Base-by-base conservation (phyloP, 2,113 vertebrate species). In the Halcyon senegalensis region DNA sequence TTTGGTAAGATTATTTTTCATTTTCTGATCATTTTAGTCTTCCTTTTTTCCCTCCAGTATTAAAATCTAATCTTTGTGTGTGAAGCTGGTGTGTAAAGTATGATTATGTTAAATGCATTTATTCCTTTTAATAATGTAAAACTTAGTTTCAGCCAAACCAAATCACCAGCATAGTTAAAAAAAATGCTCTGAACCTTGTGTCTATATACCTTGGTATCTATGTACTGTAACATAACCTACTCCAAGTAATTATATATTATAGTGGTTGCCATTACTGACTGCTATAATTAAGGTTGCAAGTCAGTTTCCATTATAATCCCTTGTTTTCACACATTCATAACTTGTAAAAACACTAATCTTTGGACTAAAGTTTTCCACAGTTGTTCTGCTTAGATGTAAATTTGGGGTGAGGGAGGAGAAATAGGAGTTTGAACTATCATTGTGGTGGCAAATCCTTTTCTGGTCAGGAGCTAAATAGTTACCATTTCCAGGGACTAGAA, bases 51-150 rank as follows among this genome's bases (percentile, higher is more conserved):
- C 85, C 76, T 94, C 76, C 72, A 90, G 85, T 94, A 84, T 92
- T 90, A 92, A 97, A 96, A 96, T 95, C 84, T 92, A 74, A 92
- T 95, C 96, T 90, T 81, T 94, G 23, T 88, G 16, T 86, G 64
- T 95, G 93, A 89, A 89, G 76, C 51, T 60, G 44, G 64, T 96
- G 27, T 89, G 73, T 92, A 93, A 93, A 93, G 64, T 94, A 90
- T 94, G 88, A 92, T 95, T 92, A 92, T 92, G 64, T 90, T 86
- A 93, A 84, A 95, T 87, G 76, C 83, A 68, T 95, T 92, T 95
- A 82, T 90, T 51, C 76, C 76, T 93, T 94, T 96, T 93, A 95
- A 95, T 95, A 96, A 94, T 72, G 68, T 85, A 94, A 94, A 93
- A 94, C 73, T 90, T 93, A 78, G 94, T 92, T 95, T 89, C 92